phyloP scores from a whole-genome alignment of 2,113 vertebrate genomes.

The Rhipidura dahli region DNA sequence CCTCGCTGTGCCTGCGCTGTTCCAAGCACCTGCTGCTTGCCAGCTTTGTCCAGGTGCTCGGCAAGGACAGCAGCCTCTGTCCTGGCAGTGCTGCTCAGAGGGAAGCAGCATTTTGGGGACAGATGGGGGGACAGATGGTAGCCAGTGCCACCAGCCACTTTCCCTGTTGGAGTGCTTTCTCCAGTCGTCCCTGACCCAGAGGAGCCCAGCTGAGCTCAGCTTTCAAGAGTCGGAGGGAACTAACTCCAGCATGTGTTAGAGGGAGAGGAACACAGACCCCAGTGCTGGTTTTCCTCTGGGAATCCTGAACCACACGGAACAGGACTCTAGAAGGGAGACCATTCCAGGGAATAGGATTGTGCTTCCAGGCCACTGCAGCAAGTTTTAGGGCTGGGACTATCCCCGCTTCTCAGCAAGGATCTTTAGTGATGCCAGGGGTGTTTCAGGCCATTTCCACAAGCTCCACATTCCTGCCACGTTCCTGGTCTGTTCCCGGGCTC shows the following conservation, averaged over 20 bases:
- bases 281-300: background rate
- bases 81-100: background rate
- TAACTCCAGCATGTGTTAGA: background rate
- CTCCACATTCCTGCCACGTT: accelerated
- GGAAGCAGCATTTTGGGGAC: background rate
- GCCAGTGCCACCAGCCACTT: background rate
- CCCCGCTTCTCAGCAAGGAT: background rate
- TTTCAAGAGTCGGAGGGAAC: background rate
- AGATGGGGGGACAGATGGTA: background rate
- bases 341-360: background rate
- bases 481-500: accelerated
- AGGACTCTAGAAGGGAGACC: background rate
- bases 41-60: background rate
- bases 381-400: background rate
- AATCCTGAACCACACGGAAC: too few relatives aligned
- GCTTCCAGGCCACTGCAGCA: background rate
- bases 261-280: background rate
- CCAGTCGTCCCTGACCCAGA: background rate
- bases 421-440: accelerated
- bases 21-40: background rate
- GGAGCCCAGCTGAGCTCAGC: background rate
- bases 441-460: background rate
- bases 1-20: accelerated
- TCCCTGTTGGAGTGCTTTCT: background rate
- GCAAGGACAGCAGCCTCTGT: background rate